Percentiles rank a stretch among this genome's conserved stretches.
Evolutionary conservation across 2,888 invertebrate genomes (phyloP).

Genomic region (Patella ulyssiponensis): DNA sequence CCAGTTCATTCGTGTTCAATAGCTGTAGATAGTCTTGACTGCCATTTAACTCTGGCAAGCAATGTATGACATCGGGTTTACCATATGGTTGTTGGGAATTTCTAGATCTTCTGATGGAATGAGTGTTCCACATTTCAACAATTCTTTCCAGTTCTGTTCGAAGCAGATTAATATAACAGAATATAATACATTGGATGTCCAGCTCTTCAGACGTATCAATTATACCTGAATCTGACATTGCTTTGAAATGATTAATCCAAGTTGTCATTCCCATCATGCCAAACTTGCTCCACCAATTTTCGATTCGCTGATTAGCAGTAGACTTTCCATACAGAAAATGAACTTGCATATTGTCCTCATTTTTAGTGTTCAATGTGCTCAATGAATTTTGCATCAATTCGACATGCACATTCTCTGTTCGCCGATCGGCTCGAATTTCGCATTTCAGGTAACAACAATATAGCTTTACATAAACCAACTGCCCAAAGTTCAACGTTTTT

Average conservation of each 20-base stretch:
- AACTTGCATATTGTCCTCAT: not conserved
- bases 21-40: not conserved
- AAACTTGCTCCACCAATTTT: not conserved
- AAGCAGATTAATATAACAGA: not conserved
- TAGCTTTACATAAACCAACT: too few species aligned
- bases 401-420: constrained; percentile 31
- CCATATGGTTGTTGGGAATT: not conserved
- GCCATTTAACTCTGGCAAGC: not conserved
- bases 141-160: not conserved
- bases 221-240: not conserved
- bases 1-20: not conserved
- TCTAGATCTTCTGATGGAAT: not conserved
- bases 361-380: not conserved
- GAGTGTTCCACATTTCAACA: not conserved
- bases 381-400: constrained; percentile 24
- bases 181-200: not conserved
- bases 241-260: not conserved
- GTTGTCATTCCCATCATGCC: not conserved
- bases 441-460: too few species aligned
- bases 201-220: not conserved
- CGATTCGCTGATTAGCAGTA: not conserved
- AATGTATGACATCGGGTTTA: not conserved
- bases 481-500: too few species aligned
- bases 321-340: not conserved
- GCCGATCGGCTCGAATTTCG: constrained; percentile 26